Base-by-base conservation (phyloP, 2,888 invertebrate species). In the Caenorhabditis sp. region DNA sequence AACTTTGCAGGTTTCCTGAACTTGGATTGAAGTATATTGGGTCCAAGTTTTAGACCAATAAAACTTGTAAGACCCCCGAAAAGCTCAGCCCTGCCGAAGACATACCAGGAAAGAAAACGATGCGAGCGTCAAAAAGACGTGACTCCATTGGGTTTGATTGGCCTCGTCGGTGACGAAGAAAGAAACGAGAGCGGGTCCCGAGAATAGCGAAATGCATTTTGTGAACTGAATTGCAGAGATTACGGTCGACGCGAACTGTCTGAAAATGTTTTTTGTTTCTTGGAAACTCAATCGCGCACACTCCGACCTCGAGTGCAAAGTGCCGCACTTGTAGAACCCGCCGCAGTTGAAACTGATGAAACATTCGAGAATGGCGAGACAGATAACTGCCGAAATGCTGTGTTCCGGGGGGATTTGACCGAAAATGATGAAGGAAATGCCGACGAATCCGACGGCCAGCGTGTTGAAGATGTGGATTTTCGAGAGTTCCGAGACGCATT, bases 261-360 rank as follows among this genome's bases (percentile, higher is more conserved):
- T 75, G 66, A 15, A 68, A 59, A 27, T 8, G 8, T 35, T 37
- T 37, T 27, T 11, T 50, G n/a, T 9, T 32, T 8, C 22, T 15
- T n/a, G 17, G 24, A 35, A 45, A 39, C 1, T 9, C 26, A 22
- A 37, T 41, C 2, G 17, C 37, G 30, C 5, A 30, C 30, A 30
- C 9, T 30, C 30, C 30, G 8, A 82, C 83, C 83, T 73, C 24
- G 83, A 62, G 45, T 83, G 79, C 22, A 85, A 62, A 0, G 84
- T 80, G 26, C 82, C 85, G 53, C 85, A 85, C 55, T 85, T 85
- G 59, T 85, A 85, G 62, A 85, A 85, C 20, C 85, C 85, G 8
- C 84, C 83, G 39, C 85, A 80, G 58, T 85, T 85, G 26, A 82
- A 75, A 63, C 75, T 75, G 30, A 82, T 84, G 46, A 79, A 78